Evolutionary conservation across 2,888 invertebrate genomes (phyloP).

Genomic region (Parapristionchus giblindavisi): DNA sequence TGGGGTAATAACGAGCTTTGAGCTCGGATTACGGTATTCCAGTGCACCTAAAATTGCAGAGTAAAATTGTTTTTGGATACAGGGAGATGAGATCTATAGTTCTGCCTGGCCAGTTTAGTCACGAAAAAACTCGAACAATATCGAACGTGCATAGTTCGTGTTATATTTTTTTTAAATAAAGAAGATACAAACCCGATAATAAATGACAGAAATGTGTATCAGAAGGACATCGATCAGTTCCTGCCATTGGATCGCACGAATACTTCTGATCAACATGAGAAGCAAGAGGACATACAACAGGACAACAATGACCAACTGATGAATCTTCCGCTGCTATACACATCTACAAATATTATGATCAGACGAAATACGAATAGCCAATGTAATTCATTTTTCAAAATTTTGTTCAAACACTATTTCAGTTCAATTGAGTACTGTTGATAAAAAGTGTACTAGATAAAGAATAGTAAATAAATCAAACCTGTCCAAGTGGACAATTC

Average conservation of each 20-base stretch:
- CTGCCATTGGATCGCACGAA: conserved; percentile 56
- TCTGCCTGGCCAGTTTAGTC: too few species aligned
- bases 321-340: conserved; percentile 65
- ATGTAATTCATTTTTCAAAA: too few species aligned
- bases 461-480: conserved; percentile 29
- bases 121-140: too few species aligned
- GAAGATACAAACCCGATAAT: conserved; percentile 58
- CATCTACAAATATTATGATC: background rate
- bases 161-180: too few species aligned
- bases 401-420: too few species aligned
- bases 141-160: too few species aligned
- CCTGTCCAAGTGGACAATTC: conserved; percentile 61
- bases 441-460: background rate
- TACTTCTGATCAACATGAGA: conserved; percentile 56
- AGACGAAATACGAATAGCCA: background rate
- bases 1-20: too few species aligned
- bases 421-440: too few species aligned
- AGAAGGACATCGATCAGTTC: conserved; percentile 57
- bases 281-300: conserved; percentile 65
- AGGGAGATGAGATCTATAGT: too few species aligned
- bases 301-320: conserved; percentile 68
- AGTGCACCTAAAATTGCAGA: too few species aligned
- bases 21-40: too few species aligned
- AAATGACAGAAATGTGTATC: conserved; percentile 68
- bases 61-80: too few species aligned